Conservation (phyloP, 2,888 invertebrate species). For the Odontocerum albicorne region DNA sequence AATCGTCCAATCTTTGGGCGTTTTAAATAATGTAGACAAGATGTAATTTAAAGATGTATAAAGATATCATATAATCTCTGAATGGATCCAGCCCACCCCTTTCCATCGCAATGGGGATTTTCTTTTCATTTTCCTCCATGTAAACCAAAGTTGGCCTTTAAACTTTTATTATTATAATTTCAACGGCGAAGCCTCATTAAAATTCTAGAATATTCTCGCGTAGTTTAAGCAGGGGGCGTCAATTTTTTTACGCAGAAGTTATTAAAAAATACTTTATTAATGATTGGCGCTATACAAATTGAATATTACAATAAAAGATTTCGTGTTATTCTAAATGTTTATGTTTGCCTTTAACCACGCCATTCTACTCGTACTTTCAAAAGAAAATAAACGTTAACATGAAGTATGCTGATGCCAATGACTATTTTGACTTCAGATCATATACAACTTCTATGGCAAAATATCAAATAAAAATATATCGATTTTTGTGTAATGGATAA, state of each 20-base stretch:
- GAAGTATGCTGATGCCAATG: no score
- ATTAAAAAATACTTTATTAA: neutral
- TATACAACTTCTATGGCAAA: no score
- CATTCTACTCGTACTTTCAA: no score
- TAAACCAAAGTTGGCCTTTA: constrained; percentile 29
- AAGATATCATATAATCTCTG: constrained; percentile 20
- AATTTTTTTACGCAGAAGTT: no score
- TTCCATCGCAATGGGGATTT: constrained; percentile 12
- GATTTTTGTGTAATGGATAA: no score
- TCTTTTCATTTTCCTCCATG: constrained; percentile 26
- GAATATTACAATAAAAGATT: neutral
- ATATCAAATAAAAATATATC: no score
- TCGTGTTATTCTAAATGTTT: neutral
- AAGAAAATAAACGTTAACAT: no score
- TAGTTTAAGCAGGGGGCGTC: constrained; percentile 7
- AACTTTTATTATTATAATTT: constrained; percentile 30
- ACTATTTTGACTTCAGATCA: no score
- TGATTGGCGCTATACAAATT: neutral
- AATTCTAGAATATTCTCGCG: constrained; percentile 19
- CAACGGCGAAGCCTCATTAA: constrained; percentile 28
- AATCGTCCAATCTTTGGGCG: no score
- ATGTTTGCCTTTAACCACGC: no score
- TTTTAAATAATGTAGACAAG: constrained; percentile 12
- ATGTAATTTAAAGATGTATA: constrained; percentile 25
- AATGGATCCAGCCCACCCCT: constrained; percentile 16